These are phyloP conservation scores for Crocidura indochinensis DNA, from an alignment of 2,797 vertebrate species.

Conservation along the genomic window DNA sequence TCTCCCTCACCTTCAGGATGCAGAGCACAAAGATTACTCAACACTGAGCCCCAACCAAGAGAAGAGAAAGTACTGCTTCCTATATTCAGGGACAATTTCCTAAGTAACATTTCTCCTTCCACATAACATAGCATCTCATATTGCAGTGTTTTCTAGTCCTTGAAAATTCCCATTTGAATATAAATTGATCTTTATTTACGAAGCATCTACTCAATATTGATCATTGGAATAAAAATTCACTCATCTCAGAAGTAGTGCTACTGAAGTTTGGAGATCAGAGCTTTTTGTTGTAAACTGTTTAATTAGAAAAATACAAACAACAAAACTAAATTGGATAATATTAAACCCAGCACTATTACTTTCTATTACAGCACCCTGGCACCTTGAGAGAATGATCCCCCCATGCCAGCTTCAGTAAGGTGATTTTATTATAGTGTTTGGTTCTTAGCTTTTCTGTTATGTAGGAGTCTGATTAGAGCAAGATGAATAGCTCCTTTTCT, in stretches of 20 bases:
- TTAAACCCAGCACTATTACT: neutral
- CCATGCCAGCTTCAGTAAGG: neutral
- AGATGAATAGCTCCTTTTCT: neutral
- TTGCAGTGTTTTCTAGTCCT: neutral
- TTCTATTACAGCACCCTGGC: neutral
- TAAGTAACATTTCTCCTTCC: neutral
- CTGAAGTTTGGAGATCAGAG: neutral
- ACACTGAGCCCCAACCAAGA: neutral
- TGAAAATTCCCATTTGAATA: neutral
- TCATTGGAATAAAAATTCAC: neutral
- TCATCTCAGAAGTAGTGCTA: neutral
- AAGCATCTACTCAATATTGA: neutral
- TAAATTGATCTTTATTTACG: constrained; percentile 8
- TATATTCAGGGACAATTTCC: neutral
- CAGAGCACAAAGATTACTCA: neutral
- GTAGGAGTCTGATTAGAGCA: neutral
- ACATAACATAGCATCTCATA: neutral
- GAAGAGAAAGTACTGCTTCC: neutral
- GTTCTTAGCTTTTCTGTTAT: neutral
- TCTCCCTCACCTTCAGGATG: neutral
- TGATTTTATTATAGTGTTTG: neutral
- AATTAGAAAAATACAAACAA: neutral
- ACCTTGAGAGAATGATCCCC: neutral
- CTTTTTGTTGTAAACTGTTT: constrained; percentile 5
- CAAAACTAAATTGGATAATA: neutral